Base-by-base conservation (phyloP, 2,797 vertebrate genomes). In the Sorex maritimensis region DNA sequence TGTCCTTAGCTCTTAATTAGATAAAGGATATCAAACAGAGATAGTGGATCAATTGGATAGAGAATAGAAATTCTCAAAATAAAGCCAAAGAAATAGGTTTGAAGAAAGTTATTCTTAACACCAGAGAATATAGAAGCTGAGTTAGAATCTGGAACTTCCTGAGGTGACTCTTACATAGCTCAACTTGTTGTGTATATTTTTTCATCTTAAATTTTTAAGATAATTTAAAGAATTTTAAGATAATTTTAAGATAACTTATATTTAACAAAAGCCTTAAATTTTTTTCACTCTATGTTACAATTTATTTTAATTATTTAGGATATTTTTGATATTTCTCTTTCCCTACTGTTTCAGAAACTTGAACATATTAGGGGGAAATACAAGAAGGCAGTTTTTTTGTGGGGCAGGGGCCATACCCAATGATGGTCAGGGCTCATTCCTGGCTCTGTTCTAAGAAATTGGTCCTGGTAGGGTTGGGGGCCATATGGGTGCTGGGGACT, bases 301-400 rank as follows among this genome's bases (percentile, higher is more conserved):
- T 85, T 92, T 92, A 34, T 34, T 34, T 34, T 34, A 34, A 34
- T 34, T 34, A 34, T 34, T 34, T 26, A 86, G 28, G 67, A 79
- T 63, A 91, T 83, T 93, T 67, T 79, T 52, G 67, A 58, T 92
- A 83, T 94, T 23, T 34, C 13, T 30, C 34, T 75, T 93, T 28
- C 86, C 52, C 10, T 92, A 74, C 67, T 61, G 81, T 95, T 93
- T 92, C 67, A 84, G 61, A 73, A 94, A 28, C 21, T 72, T 84
- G 52, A 91, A 67, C 34, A 15, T 19, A 86, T 86, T 93, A 88
- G 30, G 55, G 80, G 90, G 86, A 49, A 77, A 81, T 69, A 63
- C 13, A 84, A 83, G 88, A 88, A 41, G n/a, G 41, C n/a, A 30
- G 81, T 90, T 92, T 95, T 83, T 89, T 94, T 95, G 86, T 84